Base-by-base conservation (phyloP, 2,113 vertebrate genomes). In the Chaetops frenatus region DNA sequence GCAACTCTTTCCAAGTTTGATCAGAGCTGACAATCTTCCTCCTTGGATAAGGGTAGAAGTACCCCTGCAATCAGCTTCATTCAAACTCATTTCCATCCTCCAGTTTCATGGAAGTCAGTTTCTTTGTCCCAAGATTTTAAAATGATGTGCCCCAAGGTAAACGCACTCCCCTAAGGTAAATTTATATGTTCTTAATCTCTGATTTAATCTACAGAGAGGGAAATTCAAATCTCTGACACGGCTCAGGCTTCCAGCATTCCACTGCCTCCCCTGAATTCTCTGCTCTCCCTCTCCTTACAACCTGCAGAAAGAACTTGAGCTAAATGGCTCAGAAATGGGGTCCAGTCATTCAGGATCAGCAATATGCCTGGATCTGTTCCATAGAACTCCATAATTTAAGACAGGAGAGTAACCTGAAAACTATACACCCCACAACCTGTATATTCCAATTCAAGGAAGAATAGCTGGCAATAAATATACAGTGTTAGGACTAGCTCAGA, bases 1-100 rank as follows among this genome's bases (percentile, higher is more conserved):
- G 20, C 61, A 80, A 38, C 53, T 56, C 74, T 47, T n/a, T 12
- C 57, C 40, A 72, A 36, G 15, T 61, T 24, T 66, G 54, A 92
- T 88, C 31, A 73, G 83, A 95, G 74, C 58, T 83, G 89, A 88
- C 89, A 92, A 18, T 45, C 22, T 25, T 91, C 50, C 36, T 83
- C 58, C 50, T 17, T 14, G 21, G 40, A 20, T 42, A 83, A 71
- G 33, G 48, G 10, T 2, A 61, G 3, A 73, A 71, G 78, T 15
- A 62, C 6, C 20, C 36, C 61, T 4, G 3, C 38, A 85, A 48
- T 85, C 90, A 88, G 57, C 31, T 90, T 72, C 57, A 72, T 38
- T 90, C 70, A 61, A 87, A 88, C 48, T 60, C 24, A 28, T 24
- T 67, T 84, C 57, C 38, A 25, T 3, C 33, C 44, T 85, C 45